A percentile compares a stretch with the other conserved stretches of the same genome.
phyloP scores from a whole-genome alignment of 2,797 vertebrate genomes.

The Adelosebastes latens region DNA sequence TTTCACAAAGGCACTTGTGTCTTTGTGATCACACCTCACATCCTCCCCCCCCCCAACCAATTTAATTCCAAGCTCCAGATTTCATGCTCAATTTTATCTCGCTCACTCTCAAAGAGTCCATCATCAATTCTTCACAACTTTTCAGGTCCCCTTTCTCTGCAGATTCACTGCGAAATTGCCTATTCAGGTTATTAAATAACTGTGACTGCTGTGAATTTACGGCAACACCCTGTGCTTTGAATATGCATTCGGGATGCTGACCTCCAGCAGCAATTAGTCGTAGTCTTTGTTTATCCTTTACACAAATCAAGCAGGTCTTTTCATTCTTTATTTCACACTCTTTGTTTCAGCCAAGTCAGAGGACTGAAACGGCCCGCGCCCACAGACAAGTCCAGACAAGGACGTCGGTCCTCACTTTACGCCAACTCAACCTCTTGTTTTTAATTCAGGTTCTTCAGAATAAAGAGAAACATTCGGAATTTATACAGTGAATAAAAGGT shows the following conservation, averaged over 20 bases:
- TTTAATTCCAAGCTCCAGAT: constrained; percentile 85
- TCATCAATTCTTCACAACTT: constrained; percentile 88
- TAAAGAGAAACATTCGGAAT: too few relatives aligned
- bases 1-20: constrained; percentile 78
- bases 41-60: constrained; percentile 68
- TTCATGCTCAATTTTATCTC: constrained; percentile 89
- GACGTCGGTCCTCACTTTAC: background rate
- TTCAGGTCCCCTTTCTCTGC: constrained; percentile 83
- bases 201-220: constrained; percentile 82
- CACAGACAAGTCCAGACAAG: background rate
- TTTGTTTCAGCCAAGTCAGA: constrained; percentile 46
- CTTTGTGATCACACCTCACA: constrained; percentile 69
- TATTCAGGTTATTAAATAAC: constrained; percentile 84
- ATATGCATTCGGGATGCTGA: constrained; percentile 79
- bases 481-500: too few relatives aligned
- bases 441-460: background rate
- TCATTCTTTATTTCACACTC: constrained; percentile 47
- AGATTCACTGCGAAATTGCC: constrained; percentile 83
- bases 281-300: constrained; percentile 81
- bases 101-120: constrained; percentile 81
- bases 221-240: constrained; percentile 75
- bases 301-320: constrained; percentile 67
- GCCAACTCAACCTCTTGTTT: background rate
- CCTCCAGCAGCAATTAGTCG: constrained; percentile 86
- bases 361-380: background rate